Conservation (phyloP, 64 coral and sea anemone species). For the Astreopora myriophthalma region DNA sequence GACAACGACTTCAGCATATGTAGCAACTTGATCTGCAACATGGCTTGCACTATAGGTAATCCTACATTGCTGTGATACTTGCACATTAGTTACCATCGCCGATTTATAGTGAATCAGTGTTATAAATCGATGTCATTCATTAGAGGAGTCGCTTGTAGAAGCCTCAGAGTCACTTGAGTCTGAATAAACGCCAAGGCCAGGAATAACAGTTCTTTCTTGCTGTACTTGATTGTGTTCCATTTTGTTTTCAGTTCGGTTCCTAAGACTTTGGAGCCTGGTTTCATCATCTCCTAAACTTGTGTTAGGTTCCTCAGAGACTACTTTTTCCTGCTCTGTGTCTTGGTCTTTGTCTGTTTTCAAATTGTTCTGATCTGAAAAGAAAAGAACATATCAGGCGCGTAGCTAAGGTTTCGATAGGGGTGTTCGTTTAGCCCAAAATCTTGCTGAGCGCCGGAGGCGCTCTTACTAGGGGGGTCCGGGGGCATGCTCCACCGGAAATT, state of each 20-base stretch:
- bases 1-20: too few relatives aligned
- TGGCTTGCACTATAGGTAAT: too few relatives aligned
- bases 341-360: neutral
- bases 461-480: too few relatives aligned
- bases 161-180: slow-evolving; percentile 91
- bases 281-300: neutral
- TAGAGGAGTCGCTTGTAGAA: slow-evolving; percentile 20
- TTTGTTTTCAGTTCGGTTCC: neutral
- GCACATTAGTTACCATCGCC: neutral
- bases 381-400: neutral
- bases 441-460: too few relatives aligned
- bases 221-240: neutral
- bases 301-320: neutral
- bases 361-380: neutral
- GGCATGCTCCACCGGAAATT: too few relatives aligned
- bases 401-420: too few relatives aligned
- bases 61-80: too few relatives aligned
- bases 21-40: too few relatives aligned
- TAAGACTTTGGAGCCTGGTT: neutral
- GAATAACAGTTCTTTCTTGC: slow-evolving; percentile 24
- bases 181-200: slow-evolving; percentile 78
- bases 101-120: neutral
- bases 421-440: too few relatives aligned
- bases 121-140: neutral
- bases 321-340: neutral